These are phyloP conservation scores for Apotomis turbidana DNA, from an alignment of 2,888 invertebrate genomes.

Conservation along the genomic window DNA sequence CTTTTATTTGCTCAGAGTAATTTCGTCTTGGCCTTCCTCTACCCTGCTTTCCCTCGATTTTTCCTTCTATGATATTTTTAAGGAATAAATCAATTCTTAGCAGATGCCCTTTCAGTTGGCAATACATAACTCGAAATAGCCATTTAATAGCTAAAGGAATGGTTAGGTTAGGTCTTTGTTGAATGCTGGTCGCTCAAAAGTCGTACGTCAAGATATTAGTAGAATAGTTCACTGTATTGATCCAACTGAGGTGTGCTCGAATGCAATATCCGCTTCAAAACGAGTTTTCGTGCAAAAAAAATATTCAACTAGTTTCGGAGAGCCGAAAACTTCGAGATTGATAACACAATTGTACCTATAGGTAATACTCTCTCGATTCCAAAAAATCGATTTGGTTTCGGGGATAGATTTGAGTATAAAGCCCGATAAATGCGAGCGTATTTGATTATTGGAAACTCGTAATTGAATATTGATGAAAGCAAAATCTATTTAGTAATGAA, in stretches of 20 bases:
- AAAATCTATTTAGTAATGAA: too few relatives aligned
- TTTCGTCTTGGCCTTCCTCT: too few relatives aligned
- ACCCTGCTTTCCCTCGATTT: too few relatives aligned
- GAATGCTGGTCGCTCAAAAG: not conserved
- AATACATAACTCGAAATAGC: too few relatives aligned
- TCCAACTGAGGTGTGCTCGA: slow-evolving; percentile 71
- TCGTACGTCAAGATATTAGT: slow-evolving; percentile 44
- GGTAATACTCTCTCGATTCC: not conserved
- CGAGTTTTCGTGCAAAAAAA: slow-evolving; percentile 81
- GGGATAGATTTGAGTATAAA: not conserved
- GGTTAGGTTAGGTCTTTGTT: not conserved
- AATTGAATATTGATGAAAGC: too few relatives aligned
- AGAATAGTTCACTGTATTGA: slow-evolving; percentile 72
- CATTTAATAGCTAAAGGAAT: too few relatives aligned
- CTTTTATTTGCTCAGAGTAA: too few relatives aligned
- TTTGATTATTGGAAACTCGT: too few relatives aligned
- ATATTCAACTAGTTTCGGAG: slow-evolving; percentile 71
- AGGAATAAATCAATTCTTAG: too few relatives aligned
- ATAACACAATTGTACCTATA: slow-evolving; percentile 9
- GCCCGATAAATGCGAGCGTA: too few relatives aligned
- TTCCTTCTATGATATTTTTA: too few relatives aligned
- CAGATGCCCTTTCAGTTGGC: too few relatives aligned
- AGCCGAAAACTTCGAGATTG: slow-evolving; percentile 48
- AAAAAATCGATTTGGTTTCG: not conserved
- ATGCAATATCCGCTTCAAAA: slow-evolving; percentile 83